These are phyloP conservation scores for Pantherophis alleghaniensis DNA, from an alignment of 2,797 vertebrate genomes.

Conservation along the genomic window DNA sequence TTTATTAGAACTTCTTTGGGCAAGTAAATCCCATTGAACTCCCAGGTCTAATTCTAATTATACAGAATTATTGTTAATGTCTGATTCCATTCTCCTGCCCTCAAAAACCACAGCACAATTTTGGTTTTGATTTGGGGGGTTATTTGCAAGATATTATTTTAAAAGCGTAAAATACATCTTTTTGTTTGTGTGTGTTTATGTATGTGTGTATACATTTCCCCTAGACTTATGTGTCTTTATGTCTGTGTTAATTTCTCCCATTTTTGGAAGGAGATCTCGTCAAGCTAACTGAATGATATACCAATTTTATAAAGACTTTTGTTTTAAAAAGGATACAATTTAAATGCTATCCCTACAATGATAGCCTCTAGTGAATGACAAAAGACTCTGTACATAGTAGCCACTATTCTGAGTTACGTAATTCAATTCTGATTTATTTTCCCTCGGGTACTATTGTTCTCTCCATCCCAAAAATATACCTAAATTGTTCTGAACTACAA, in stretches of 20 bases:
- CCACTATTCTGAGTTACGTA: background rate
- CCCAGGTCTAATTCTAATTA: background rate
- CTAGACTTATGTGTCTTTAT: background rate
- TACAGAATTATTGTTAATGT: background rate
- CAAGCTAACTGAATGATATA: background rate
- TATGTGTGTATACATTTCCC: background rate
- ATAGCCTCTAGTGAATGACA: background rate
- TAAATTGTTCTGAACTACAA: background rate
- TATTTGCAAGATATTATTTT: background rate
- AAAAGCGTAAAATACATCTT: background rate
- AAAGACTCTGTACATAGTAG: background rate
- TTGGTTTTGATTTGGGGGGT: background rate
- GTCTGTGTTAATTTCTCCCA: background rate
- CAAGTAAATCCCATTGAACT: background rate
- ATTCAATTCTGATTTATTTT: background rate
- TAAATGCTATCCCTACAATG: background rate
- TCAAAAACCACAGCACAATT: background rate
- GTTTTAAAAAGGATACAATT: background rate
- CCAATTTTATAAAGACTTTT: background rate
- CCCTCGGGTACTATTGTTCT: background rate
- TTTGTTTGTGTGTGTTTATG: background rate
- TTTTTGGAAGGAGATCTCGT: background rate
- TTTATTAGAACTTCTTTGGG: background rate
- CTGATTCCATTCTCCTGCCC: background rate
- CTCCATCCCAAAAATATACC: background rate